A percentile compares a stretch with the other conserved stretches of the same genome.
phyloP scores from a whole-genome alignment of 2,888 invertebrate species.

The Pseudeuparius sepicola region DNA sequence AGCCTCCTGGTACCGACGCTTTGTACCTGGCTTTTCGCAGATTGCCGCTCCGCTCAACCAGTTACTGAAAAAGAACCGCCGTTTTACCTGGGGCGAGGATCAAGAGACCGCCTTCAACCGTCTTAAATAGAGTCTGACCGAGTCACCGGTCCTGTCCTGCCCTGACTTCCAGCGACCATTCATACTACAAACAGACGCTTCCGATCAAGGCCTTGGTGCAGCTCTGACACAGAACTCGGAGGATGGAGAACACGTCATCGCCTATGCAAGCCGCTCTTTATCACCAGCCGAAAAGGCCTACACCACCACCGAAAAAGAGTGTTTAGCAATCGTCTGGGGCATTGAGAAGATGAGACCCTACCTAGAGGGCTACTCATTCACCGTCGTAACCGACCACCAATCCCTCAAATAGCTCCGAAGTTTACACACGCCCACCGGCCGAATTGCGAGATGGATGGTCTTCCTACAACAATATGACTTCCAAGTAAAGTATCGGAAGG shows the following conservation, averaged over 20 bases:
- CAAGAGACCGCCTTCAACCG: slow-evolving; percentile 6
- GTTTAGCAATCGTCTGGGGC: slow-evolving; percentile 24
- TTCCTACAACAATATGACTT: neutral
- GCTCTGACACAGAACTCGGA: slow-evolving; percentile 20
- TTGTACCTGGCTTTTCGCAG: slow-evolving; percentile 16
- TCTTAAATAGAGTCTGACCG: slow-evolving; percentile 6
- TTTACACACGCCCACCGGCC: neutral
- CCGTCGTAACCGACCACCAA: slow-evolving; percentile 25
- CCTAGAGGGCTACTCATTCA: slow-evolving; percentile 21
- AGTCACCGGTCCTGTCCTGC: slow-evolving; percentile 16
- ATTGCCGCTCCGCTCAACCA: slow-evolving; percentile 8
- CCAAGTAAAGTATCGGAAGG: neutral
- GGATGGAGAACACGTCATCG: slow-evolving; percentile 19
- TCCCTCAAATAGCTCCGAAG: slow-evolving; percentile 10
- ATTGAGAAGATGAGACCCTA: slow-evolving; percentile 20
- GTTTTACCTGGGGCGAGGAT: slow-evolving; percentile 5
- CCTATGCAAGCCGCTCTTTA: slow-evolving; percentile 23
- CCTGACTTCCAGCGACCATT: slow-evolving; percentile 20
- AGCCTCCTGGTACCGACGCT: slow-evolving; percentile 28
- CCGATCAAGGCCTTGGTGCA: slow-evolving; percentile 21
- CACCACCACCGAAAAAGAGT: slow-evolving; percentile 23
- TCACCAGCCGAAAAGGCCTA: slow-evolving; percentile 9
- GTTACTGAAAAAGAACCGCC: slow-evolving; percentile 6
- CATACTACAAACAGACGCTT: slow-evolving; percentile 21
- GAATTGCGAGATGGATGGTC: neutral